Evolutionary conservation across 2,113 vertebrate species (phyloP).

Genomic region (Petrocephalus microphthalmus): DNA sequence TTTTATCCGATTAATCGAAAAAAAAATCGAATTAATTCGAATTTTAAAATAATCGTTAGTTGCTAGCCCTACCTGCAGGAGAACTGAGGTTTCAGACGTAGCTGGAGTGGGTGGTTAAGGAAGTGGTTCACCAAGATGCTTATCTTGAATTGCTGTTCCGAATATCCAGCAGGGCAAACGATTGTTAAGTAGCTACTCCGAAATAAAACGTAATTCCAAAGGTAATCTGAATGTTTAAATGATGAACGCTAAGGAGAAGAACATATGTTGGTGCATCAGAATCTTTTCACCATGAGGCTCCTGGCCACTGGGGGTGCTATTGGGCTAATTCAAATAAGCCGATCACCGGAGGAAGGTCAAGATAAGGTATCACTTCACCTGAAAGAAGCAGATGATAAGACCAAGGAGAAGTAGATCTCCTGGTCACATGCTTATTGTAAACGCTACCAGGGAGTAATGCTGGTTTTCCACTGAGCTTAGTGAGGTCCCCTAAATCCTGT

Average conservation of each 20-base stretch:
- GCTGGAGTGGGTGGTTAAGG: background rate
- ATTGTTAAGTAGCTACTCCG: background rate
- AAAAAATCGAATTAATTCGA: no score
- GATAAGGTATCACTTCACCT: background rate
- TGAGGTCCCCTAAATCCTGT: background rate
- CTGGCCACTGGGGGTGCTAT: background rate
- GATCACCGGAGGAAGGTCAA: background rate
- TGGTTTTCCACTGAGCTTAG: background rate
- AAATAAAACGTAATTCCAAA: background rate
- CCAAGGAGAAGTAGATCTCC: background rate
- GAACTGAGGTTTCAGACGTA: background rate
- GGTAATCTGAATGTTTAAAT: background rate
- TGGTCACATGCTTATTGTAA: background rate
- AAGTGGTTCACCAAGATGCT: background rate
- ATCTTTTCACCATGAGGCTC: background rate
- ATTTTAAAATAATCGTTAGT: no score
- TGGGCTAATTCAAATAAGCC: background rate
- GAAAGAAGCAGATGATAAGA: conserved; percentile 11
- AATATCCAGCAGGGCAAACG: background rate
- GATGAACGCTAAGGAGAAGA: background rate
- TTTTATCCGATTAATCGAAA: no score
- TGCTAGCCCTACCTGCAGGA: background rate
- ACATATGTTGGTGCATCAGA: background rate
- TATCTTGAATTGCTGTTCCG: background rate
- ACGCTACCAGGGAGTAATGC: background rate